Percentiles rank a stretch among this genome's conserved stretches.
Conservation (phyloP, 2,113 vertebrate genomes). For the Copsychus sechellarum region DNA sequence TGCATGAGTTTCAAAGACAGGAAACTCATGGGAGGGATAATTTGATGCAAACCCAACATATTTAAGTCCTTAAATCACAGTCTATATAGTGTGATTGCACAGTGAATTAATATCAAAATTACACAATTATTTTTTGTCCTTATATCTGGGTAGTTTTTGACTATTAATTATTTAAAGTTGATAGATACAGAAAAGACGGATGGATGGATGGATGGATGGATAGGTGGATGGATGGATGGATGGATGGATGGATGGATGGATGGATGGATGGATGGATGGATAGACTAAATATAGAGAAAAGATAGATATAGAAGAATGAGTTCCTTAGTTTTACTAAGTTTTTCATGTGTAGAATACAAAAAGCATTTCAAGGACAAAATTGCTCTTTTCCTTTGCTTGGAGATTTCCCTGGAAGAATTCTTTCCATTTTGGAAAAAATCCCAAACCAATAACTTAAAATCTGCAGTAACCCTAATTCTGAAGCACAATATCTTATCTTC, state of each 20-base stretch:
- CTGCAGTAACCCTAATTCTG: not conserved
- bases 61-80: not conserved
- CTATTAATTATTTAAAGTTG: not conserved
- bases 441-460: not conserved
- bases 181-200: not conserved
- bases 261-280: not conserved
- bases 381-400: not conserved
- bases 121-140: not conserved
- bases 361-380: not conserved
- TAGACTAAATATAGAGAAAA: not conserved
- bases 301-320: not conserved
- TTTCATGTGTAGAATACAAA: not conserved
- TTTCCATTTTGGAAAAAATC: not conserved
- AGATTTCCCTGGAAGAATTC: not conserved
- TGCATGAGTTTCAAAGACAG: not conserved
- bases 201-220: not conserved
- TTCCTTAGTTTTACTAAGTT: not conserved
- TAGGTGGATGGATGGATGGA: not conserved
- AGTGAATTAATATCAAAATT: not conserved
- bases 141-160: not conserved
- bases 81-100: not conserved
- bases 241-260: fast-evolving
- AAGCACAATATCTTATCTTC: not conserved
- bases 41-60: not conserved
- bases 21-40: not conserved